phyloP scores from a whole-genome alignment of 2,797 vertebrate genomes.

The Paedocypris micromegethes region DNA sequence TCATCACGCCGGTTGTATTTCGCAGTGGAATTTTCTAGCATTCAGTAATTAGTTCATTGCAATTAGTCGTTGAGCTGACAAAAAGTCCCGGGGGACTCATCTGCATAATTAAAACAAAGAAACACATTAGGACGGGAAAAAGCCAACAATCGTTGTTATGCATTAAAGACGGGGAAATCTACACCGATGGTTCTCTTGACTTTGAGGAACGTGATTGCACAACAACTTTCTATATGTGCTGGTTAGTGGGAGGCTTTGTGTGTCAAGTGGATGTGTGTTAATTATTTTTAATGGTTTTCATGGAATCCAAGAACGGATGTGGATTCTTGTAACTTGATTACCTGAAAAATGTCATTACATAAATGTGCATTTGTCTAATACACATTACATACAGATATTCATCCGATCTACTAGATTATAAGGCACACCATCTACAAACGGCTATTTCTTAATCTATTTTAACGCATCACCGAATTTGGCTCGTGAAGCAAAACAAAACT shows the following conservation, averaged over 20 bases:
- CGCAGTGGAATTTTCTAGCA: conserved; percentile 5
- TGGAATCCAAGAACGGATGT: background rate
- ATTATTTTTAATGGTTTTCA: conserved; percentile 5
- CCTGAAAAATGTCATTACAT: conserved; percentile 15
- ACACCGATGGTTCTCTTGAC: conserved; percentile 2
- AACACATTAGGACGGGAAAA: conserved; percentile 15
- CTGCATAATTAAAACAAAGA: conserved; percentile 7
- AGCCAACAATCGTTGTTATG: background rate
- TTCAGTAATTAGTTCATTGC: conserved; percentile 16
- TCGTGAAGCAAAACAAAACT: too few relatives aligned
- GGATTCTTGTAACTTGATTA: conserved; percentile 1
- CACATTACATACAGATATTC: too few relatives aligned
- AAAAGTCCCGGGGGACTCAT: background rate
- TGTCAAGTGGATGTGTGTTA: background rate
- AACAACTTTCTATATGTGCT: conserved; percentile 1
- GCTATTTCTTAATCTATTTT: too few relatives aligned
- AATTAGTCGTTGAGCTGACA: background rate
- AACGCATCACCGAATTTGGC: too few relatives aligned
- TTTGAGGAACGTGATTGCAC: conserved; percentile 17
- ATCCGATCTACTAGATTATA: too few relatives aligned
- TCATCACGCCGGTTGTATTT: conserved; percentile 12
- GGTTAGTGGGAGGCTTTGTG: conserved; percentile 3
- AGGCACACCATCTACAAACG: too few relatives aligned
- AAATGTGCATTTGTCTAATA: background rate
- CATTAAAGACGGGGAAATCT: conserved; percentile 2